Base-by-base conservation (phyloP, 1,140 invertebrate genomes). In the Macrobrachium nipponense region DNA sequence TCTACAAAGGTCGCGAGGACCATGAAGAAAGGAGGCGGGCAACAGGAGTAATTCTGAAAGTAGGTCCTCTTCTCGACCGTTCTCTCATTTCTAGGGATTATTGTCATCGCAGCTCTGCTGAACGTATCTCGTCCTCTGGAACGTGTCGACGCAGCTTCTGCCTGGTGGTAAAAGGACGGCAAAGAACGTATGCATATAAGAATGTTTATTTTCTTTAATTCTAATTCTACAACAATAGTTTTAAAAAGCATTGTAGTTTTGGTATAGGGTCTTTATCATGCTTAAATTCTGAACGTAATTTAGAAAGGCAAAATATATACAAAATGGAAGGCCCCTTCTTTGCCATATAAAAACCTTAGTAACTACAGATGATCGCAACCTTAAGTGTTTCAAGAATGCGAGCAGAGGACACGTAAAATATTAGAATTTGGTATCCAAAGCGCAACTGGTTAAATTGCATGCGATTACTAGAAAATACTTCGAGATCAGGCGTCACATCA, bases 21-120 rank as follows among this genome's bases (percentile, higher is more conserved):
- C 95, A 98, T 97, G 88, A 96, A 96, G 66, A 98, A 89, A 6
- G 96, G 95, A 4, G 96, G 97, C 44, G 97, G 96, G 90, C 94
- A 95, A 90, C 96, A 97, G 62, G 93, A 94, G 91, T 97, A 97
- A 90, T 96, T 94, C 89, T 97, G 95, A 90, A 97, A 94, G 91
- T 97, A 97, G 27, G 93, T 86, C 18, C 91, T 88, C 64, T 59
- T 77, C 23, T 79, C 75, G 0, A 59, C 82, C 92, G 18, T 95
- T 95, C 83, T 78, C 75, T 89, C 83, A 76, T 92, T 96, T 95
- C 90, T 93, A 89, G 91, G 92, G 92, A 90, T 94, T 66, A 91
- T 90, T 59, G 87, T 85, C 20, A 88, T 60, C 17, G 90, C 89
- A 2, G 80, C 93, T 89, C 91, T 64, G 82, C 68, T 89, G 91